phyloP scores from a whole-genome alignment of 2,113 vertebrate genomes.

The Nycticebus coucang region DNA sequence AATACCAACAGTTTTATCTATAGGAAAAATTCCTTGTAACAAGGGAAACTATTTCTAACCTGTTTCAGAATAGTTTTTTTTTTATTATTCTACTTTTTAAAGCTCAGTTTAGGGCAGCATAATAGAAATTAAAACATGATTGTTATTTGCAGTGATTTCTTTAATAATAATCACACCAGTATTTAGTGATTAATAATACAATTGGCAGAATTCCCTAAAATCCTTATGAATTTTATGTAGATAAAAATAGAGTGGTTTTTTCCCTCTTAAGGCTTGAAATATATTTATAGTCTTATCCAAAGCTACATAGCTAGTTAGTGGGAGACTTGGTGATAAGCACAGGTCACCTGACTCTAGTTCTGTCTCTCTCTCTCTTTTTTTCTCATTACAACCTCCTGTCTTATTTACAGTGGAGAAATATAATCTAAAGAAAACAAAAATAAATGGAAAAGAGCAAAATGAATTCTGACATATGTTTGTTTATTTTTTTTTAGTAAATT shows the following conservation, averaged over 20 bases:
- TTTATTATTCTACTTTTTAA: not conserved
- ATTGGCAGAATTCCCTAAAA: not conserved
- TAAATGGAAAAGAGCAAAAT: not conserved
- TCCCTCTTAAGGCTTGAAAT: not conserved
- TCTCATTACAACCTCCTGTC: not conserved
- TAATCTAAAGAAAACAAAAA: not conserved
- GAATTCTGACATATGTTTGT: not conserved
- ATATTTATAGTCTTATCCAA: not conserved
- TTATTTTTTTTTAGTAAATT: not conserved
- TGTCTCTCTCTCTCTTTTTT: not conserved
- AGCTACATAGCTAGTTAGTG: not conserved
- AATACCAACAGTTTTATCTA: constrained; percentile 34
- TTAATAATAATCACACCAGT: not conserved
- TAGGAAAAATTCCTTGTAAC: not conserved
- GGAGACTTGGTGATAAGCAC: not conserved
- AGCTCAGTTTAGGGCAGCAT: not conserved
- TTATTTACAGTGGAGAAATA: not conserved
- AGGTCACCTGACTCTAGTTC: not conserved
- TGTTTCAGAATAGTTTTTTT: not conserved
- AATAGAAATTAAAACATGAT: constrained; percentile 3
- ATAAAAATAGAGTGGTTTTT: not conserved
- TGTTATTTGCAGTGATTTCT: constrained; percentile 7
- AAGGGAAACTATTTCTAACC: constrained; percentile 26
- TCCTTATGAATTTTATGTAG: not conserved
- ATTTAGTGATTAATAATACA: not conserved